Evolutionary conservation across 2,113 vertebrate species (phyloP).

Genomic region (Hipposideros armiger): DNA sequence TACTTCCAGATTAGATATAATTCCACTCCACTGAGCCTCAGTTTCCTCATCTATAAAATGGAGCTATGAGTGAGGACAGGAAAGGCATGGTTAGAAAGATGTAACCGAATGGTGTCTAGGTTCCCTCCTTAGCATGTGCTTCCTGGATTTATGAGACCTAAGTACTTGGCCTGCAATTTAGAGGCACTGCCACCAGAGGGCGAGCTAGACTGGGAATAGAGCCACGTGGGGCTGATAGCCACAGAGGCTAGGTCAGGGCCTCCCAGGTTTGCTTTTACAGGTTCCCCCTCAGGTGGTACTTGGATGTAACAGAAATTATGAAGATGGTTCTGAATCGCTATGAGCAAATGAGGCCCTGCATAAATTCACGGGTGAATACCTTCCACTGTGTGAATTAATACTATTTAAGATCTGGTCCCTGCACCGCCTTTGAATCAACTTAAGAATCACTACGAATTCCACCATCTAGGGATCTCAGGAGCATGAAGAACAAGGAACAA

Average conservation of each 20-base stretch:
- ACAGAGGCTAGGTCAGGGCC: rapidly evolving
- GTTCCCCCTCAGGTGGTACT: not conserved
- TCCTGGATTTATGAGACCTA: not conserved
- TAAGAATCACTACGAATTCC: not conserved
- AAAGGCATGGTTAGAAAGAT: not conserved
- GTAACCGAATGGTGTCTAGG: not conserved
- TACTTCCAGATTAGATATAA: not conserved
- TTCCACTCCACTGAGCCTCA: not conserved
- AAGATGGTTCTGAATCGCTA: not conserved
- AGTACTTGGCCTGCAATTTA: not conserved
- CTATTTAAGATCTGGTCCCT: not conserved
- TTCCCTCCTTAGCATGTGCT: not conserved
- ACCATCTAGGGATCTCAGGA: not conserved
- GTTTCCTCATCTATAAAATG: not conserved
- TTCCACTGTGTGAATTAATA: not conserved
- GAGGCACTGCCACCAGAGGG: not conserved
- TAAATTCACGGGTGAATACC: not conserved
- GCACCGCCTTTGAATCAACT: not conserved
- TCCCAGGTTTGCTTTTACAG: not conserved
- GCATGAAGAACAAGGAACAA: not conserved
- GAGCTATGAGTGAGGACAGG: not conserved
- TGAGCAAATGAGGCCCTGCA: not conserved
- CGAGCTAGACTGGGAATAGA: not conserved
- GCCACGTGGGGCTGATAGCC: rapidly evolving
- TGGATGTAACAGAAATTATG: not conserved